phyloP scores from a whole-genome alignment of 2,888 invertebrate species.

The Xylocampa areola region DNA sequence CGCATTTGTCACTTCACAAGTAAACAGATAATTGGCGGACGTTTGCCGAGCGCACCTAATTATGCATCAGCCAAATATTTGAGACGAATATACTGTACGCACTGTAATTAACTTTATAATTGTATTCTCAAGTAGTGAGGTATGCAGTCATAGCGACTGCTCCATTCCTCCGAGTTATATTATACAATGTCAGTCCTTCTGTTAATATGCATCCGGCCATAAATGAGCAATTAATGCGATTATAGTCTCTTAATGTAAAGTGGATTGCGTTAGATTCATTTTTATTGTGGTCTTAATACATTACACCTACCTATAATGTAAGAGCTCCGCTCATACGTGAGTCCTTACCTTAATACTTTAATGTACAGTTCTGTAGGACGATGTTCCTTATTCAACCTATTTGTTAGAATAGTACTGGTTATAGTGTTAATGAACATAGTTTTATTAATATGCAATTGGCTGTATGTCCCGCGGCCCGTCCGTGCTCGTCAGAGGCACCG shows the following conservation, averaged over 20 bases:
- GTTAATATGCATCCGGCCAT: slow-evolving; percentile 3
- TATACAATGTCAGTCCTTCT: slow-evolving; percentile 3
- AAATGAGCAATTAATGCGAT: slow-evolving; percentile 3
- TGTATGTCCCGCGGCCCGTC: not conserved
- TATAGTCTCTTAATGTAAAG: not conserved
- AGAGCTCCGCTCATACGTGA: too few species aligned
- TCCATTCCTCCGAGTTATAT: slow-evolving; percentile 9
- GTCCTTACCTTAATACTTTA: too few species aligned
- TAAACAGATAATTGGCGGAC: slow-evolving; percentile 28
- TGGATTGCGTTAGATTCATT: slow-evolving; percentile 4
- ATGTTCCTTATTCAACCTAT: too few species aligned
- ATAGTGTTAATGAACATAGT: too few species aligned
- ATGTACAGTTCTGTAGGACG: too few species aligned
- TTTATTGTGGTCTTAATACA: not conserved
- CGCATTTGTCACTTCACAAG: slow-evolving; percentile 27
- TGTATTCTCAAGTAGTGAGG: slow-evolving; percentile 22
- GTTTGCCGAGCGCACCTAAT: slow-evolving; percentile 12
- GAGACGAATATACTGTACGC: slow-evolving; percentile 30
- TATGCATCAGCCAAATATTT: slow-evolving; percentile 34
- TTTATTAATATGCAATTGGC: too few species aligned
- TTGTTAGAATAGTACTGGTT: too few species aligned
- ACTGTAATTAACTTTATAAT: slow-evolving; percentile 42
- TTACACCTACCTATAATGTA: not conserved
- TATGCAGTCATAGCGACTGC: slow-evolving; percentile 29
- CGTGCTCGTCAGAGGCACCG: not conserved